Evolutionary conservation across 1,140 invertebrate species (phyloP), one percentile per base, ranked within the genome.

Genomic region (Drosophila varians): DNA sequence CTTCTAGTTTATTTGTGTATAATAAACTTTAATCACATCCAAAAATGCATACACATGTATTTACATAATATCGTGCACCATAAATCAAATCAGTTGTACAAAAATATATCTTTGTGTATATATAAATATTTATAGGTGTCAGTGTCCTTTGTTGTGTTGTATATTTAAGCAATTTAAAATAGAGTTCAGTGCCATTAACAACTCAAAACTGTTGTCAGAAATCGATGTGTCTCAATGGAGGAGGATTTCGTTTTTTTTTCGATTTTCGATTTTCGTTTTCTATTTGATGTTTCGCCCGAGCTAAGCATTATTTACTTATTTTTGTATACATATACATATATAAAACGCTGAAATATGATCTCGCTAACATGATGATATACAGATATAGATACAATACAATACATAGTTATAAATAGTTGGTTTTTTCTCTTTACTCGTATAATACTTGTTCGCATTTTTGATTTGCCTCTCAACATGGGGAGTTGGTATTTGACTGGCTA

Each of bases 61-160:
- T 77, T 83, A 84, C 75, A 83, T 74, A 79, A 72, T 71, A 74
- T 71, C 16, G 79, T 84, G 80, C 79, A 79, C 51, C 74, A 69
- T 70, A 71, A 60, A 69, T 28, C 40, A 65, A 49, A 62, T n/a
- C n/a, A 57, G 34, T 75, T 52, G 14, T 83, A 83, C 45, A 82
- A 83, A 82, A 82, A 82, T 78, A 83, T 74, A 77, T 55, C 36
- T 61, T 46, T 42, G 12, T 18, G 23, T 38, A 28, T 38, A 57
- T 42, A 49, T 36, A 38, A 36, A 36, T 42, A 26, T 53, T 12
- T 23, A 19, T 21, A 11, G 3, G 38, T 54, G 46, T 71, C 46
- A 47, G 46, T 38, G 53, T 16, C 6, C 12, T 18, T 6, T 18
- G 16, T 18, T 19, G 7, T 14, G 14, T 16, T 51, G 48, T 71